These are phyloP conservation scores for Geopemphigus sp. DNA, from an alignment of 1,140 invertebrate genomes.

Conservation along the genomic window DNA sequence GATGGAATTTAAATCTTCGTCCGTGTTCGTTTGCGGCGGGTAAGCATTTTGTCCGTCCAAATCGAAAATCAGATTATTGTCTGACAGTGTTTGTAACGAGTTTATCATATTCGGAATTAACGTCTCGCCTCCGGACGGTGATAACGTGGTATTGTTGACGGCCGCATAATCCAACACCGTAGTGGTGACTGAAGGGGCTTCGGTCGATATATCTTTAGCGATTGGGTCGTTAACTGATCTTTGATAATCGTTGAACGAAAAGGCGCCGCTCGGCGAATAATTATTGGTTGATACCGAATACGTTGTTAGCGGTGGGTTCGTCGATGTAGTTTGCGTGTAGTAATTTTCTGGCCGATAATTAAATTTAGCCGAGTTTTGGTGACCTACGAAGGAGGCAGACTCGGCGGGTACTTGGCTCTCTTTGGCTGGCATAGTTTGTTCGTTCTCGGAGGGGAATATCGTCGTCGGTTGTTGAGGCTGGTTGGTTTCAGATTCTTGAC, in stretches of 20 bases:
- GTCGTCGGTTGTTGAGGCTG: slow-evolving; percentile 8
- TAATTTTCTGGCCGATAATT: slow-evolving; percentile 12
- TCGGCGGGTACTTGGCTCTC: slow-evolving; percentile 74
- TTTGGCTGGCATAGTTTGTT: slow-evolving; percentile 48
- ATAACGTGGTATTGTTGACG: background rate
- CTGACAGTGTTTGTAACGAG: slow-evolving; percentile 13
- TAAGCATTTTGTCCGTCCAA: slow-evolving; percentile 17
- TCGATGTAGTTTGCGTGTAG: background rate
- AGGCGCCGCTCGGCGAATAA: background rate
- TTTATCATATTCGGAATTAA: slow-evolving; percentile 27
- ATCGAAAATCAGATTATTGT: slow-evolving; percentile 23
- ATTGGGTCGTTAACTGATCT: background rate
- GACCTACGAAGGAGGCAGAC: slow-evolving; percentile 65
- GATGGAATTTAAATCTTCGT: slow-evolving; percentile 10
- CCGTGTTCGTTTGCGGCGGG: background rate
- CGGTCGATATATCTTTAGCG: background rate
- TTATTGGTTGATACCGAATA: background rate
- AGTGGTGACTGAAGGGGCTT: background rate
- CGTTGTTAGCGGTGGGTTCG: background rate
- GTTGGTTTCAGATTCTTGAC: slow-evolving; percentile 6
- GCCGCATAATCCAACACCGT: slow-evolving; percentile 1
- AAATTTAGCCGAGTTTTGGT: background rate
- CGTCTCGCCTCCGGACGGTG: slow-evolving; percentile 26
- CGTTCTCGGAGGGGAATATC: background rate
- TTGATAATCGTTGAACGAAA: slow-evolving; percentile 1